Percentiles rank a stretch among this genome's conserved stretches.
These are phyloP conservation scores for Aphodius granarius DNA, from an alignment of 2,888 invertebrate species.

Conservation along the genomic window DNA sequence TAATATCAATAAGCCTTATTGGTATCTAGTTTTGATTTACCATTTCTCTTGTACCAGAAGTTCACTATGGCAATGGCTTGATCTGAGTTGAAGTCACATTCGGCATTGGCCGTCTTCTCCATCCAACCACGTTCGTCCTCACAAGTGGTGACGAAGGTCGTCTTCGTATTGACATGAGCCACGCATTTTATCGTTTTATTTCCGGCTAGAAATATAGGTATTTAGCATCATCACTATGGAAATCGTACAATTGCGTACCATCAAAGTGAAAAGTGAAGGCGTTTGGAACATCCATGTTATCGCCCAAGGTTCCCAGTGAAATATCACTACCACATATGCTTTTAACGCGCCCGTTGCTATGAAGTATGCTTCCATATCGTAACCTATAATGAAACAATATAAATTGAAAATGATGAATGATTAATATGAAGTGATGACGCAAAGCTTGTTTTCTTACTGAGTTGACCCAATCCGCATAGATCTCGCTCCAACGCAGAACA, in stretches of 20 bases:
- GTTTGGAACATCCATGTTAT: conserved; percentile 53
- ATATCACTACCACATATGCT: conserved; percentile 57
- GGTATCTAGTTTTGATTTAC: conserved; percentile 26
- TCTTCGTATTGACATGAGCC: conserved; percentile 38
- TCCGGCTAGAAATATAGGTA: conserved; percentile 28
- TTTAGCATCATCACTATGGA: no score
- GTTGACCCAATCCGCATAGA: conserved; percentile 58
- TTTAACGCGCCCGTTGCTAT: conserved; percentile 51
- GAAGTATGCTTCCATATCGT: conserved; percentile 58
- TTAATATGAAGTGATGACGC: no score
- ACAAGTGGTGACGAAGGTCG: conserved; percentile 21
- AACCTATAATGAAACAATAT: conserved; percentile 52
- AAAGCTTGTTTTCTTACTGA: conserved; percentile 55
- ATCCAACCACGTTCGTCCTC: conserved; percentile 38
- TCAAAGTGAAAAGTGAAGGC: conserved; percentile 56
- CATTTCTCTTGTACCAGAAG: conserved; percentile 47
- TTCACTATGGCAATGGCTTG: conserved; percentile 51
- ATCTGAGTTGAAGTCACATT: conserved; percentile 46
- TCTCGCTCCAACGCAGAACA: conserved; percentile 58
- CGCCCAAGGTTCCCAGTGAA: conserved; percentile 55
- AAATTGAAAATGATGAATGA: background rate
- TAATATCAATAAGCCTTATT: no score
- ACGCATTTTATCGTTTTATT: conserved; percentile 36
- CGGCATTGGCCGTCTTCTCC: conserved; percentile 37
- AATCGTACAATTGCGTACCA: no score